Evolutionary conservation across 2,113 vertebrate species (phyloP), one percentile per base, ranked within the genome.

Genomic region (Gavialis gangeticus): DNA sequence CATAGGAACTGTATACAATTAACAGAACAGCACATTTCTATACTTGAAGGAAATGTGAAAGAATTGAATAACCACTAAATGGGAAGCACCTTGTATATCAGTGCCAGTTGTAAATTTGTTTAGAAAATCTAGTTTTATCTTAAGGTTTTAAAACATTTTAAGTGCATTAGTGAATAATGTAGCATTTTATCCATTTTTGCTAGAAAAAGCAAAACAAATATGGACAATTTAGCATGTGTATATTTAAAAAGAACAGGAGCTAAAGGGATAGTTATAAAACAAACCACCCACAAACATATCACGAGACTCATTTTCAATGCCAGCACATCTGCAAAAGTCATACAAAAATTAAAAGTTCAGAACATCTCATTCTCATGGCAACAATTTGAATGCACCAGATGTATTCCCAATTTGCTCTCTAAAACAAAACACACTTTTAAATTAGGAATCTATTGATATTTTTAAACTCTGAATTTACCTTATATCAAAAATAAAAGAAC

Each of bases 301-400:
- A 96, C 84, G 91, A 89, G 91, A 94, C 91, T 0, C 25, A 34
- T 79, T 95, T 93, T 77, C 66, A 54, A 28, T 90, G 96, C 96
- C 96, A 97, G 85, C 67, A 94, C 97, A 97, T 97, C 97, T 97
- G 97, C 89, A 84, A 64, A 96, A 95, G n/a, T 81, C 79, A 4
- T 34, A 86, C 28, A 88, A 75, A 92, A 95, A 94, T 93, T 73
- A 90, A 75, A 84, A 96, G 96, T 91, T 97, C 95, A 89, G 97
- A 95, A 96, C 94, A 96, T 89, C 93, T 96, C 91, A 81, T 93
- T 97, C 95, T 94, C 54, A 66, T 96, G 94, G 97, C 91, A 93
- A 92, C 24, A 79, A 94, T 30, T 56, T 87, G 21, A 71, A 59
- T 1, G 54, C 75, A 0, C 91, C 97, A 97, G 97, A 96, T 96